A percentile compares a stretch with the other conserved stretches of the same genome.
Evolutionary conservation across 1,140 invertebrate species (phyloP).

Genomic region (roundworm (Caenorhabditis elegans)): WBcel235 BX284605.5:5325501-5326000

Average conservation of each 20-base stretch:
- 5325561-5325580: neutral
- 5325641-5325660: neutral
- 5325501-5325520: neutral
- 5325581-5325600: neutral
- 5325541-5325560: neutral
- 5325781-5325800: neutral
- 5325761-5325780: neutral
- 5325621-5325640: slow-evolving; percentile 12
- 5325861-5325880: no score
- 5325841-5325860: no score
- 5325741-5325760: neutral
- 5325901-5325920: no score
- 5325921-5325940: no score
- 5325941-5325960: no score
- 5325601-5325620: slow-evolving; percentile 5
- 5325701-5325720: neutral
- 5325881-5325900: no score
- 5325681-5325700: neutral
- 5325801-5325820: neutral
- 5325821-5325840: neutral
- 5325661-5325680: neutral
- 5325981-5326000: no score
- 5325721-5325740: neutral
- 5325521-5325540: neutral
- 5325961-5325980: no score